A percentile compares a stretch with the other conserved stretches of the same genome.
phyloP scores from a whole-genome alignment of 2,888 invertebrate species.

The Himalopsyche japonica region DNA sequence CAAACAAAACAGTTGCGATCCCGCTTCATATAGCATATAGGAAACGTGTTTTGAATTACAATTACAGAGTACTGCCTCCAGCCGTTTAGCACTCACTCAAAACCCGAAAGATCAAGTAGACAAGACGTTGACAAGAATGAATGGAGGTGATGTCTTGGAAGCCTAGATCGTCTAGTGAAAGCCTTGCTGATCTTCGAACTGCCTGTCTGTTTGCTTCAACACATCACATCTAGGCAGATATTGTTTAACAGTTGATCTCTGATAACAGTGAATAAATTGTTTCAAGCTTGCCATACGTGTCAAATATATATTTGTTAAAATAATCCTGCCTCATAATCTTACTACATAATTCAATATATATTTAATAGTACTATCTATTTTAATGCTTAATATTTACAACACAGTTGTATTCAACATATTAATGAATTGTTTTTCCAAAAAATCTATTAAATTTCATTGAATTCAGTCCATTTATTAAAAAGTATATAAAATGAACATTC shows the following conservation, averaged over 20 bases:
- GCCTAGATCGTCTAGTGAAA: not conserved
- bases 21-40: slow-evolving; percentile 18
- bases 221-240: not conserved
- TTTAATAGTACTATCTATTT: too few species aligned
- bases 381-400: too few species aligned
- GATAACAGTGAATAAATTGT: not conserved
- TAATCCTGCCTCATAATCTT: too few species aligned
- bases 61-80: slow-evolving; percentile 26
- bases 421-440: too few species aligned
- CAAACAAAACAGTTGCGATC: slow-evolving; percentile 13
- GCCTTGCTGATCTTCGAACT: not conserved
- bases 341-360: too few species aligned
- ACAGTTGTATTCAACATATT: too few species aligned
- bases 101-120: slow-evolving; percentile 33
- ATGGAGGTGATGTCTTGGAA: not conserved
- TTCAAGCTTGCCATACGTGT: not conserved
- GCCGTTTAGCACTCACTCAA: slow-evolving; percentile 30
- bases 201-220: not conserved
- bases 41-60: slow-evolving; percentile 37
- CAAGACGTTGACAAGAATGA: slow-evolving; percentile 31
- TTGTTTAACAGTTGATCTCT: not conserved
- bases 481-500: too few species aligned
- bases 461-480: too few species aligned
- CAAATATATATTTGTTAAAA: too few species aligned
- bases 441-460: too few species aligned